Base-by-base conservation (phyloP, 2,888 invertebrate genomes). In the Lasioglossum morio region DNA sequence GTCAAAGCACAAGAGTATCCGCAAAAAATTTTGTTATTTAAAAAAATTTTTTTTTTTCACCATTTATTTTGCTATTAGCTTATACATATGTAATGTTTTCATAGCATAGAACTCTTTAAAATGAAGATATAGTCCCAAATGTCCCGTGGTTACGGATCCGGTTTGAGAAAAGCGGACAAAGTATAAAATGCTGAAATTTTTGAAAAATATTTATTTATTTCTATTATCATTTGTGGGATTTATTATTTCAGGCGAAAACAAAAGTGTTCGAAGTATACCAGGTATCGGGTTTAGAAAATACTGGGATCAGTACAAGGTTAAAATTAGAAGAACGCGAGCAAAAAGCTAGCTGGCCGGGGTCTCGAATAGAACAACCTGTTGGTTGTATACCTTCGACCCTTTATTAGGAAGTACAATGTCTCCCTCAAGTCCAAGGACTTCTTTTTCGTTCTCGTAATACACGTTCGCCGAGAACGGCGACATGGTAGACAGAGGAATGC, bases 321-420 rank as follows among this genome's bases (percentile, higher is more conserved):
- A 46, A 66, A 40, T 69, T 14, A 40, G 23, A 76, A 37, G 75
- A 66, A 69, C 69, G 48, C 14, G 48, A 7, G 10, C 0, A 78
- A 84, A 81, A 79, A 60, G 27, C 14, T 4, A 34, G 14, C n/a
- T 30, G 43, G 63, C 4, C 63, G 27, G 8, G 23, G 75, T 69
- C 78, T 40, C 72, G 85, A 69, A 81, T 86, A 79, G 85, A 81
- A 77, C 85, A 85, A 86, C 86, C 86, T 86, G 85, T 86, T 81
- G 86, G 86, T 53, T 81, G 70, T 30, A 81, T n/a, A 37, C 63
- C 60, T 70, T 79, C 37, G 77, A 53, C 77, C 79, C 86, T 86
- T 86, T 86, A 86, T 86, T 85, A 85, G 86, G 86, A 85, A 81
- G 81, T 77, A 12, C 81, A 60, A 79, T 74, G 86, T 82, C 86